Evolutionary conservation across 2,797 vertebrate genomes (phyloP).

Genomic region (Smutsia temminckii): DNA sequence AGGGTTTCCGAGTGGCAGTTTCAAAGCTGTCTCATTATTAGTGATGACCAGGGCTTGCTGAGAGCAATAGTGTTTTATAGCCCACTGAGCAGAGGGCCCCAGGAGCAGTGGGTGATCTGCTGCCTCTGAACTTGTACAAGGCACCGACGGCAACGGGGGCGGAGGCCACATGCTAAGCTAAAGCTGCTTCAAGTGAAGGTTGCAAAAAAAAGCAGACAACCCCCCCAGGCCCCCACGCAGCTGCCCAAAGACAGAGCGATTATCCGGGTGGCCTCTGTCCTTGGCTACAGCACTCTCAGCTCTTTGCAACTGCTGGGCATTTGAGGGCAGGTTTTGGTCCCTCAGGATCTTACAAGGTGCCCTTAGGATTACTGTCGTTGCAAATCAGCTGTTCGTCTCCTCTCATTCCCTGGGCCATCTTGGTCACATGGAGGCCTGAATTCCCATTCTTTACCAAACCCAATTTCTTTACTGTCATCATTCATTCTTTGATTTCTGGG

Average conservation of each 20-base stretch:
- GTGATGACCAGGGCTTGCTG: constrained; percentile 64
- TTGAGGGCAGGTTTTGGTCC: neutral
- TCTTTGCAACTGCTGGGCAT: neutral
- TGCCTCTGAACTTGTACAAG: constrained; percentile 49
- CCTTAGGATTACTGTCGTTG: neutral
- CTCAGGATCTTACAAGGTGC: neutral
- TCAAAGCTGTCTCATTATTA: constrained; percentile 76
- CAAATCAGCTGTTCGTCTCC: neutral
- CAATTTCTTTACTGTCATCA: neutral
- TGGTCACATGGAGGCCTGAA: neutral
- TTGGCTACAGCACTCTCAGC: neutral
- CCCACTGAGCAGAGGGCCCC: constrained; percentile 49
- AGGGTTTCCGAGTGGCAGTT: constrained; percentile 79
- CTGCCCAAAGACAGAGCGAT: neutral
- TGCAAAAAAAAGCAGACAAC: constrained; percentile 34
- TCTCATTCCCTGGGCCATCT: neutral
- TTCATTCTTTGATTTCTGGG: neutral
- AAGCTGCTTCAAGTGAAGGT: neutral
- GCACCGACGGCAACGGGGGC: neutral
- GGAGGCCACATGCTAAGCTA: neutral
- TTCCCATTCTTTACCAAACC: neutral
- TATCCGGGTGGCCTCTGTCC: neutral
- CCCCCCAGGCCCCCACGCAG: neutral
- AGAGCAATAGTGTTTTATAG: constrained; percentile 73
- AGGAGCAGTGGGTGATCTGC: constrained; percentile 49